Percentiles rank a stretch among this genome's conserved stretches.
Conservation (phyloP, 1,140 invertebrate genomes). For the Meloidogyne chitwoodi region DNA sequence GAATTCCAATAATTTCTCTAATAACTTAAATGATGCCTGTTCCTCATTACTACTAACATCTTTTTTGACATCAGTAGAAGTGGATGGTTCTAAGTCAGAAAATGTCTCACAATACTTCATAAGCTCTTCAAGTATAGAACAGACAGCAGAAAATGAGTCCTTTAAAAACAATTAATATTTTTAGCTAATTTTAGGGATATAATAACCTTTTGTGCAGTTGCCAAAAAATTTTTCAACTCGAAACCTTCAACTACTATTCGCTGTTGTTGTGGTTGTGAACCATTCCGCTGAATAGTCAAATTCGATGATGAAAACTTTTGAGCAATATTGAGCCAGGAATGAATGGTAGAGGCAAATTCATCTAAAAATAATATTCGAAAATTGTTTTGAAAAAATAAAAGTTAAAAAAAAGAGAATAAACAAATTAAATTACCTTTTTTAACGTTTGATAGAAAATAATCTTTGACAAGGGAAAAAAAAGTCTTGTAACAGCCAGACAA, state of each 20-base stretch:
- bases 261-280: neutral
- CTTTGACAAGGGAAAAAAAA: constrained; percentile 30
- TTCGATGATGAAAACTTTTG: constrained; percentile 21
- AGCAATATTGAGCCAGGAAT: constrained; percentile 23
- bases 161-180: neutral
- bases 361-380: constrained; percentile 15
- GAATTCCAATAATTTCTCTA: constrained; percentile 17
- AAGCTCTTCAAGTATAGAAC: constrained; percentile 13
- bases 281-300: neutral
- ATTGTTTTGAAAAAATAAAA: too few species aligned
- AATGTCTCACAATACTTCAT: neutral
- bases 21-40: neutral
- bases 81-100: neutral
- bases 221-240: constrained; percentile 31
- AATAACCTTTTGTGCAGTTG: constrained; percentile 22
- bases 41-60: neutral
- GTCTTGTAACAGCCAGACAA: constrained; percentile 42
- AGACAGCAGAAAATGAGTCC: constrained; percentile 9
- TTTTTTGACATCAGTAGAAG: neutral
- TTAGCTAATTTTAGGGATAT: neutral
- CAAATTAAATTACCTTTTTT: neutral
- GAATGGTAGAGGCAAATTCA: constrained; percentile 14
- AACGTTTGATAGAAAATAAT: constrained; percentile 10
- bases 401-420: neutral
- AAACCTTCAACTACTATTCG: constrained; percentile 23